phyloP scores from a whole-genome alignment of 2,888 invertebrate species.

The Morpho helenor region DNA sequence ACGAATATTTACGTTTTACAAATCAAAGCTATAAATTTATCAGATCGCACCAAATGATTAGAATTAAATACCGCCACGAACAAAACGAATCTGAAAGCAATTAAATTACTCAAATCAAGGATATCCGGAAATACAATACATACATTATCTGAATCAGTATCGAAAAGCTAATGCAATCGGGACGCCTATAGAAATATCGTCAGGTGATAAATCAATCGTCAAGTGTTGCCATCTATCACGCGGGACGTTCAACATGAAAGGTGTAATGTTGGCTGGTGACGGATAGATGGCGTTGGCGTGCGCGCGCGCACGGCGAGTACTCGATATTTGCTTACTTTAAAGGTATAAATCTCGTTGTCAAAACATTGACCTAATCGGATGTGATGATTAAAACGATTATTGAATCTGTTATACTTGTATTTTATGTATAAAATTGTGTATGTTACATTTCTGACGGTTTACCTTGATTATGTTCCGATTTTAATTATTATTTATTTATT shows the following conservation, averaged over 20 bases:
- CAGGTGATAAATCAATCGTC: conserved; percentile 58
- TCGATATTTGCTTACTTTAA: conserved; percentile 29
- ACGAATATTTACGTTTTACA: too few species aligned
- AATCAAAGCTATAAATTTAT: too few species aligned
- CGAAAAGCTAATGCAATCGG: conserved; percentile 17
- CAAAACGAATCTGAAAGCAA: too few species aligned
- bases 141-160: too few species aligned
- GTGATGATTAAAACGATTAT: conserved; percentile 24
- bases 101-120: too few species aligned
- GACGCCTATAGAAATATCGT: conserved; percentile 57
- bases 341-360: conserved; percentile 29
- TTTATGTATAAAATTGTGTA: too few species aligned
- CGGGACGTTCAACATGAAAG: conserved; percentile 49
- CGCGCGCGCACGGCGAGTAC: conserved; percentile 38
- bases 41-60: too few species aligned
- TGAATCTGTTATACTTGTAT: neutral
- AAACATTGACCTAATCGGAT: conserved; percentile 31
- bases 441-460: too few species aligned
- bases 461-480: too few species aligned
- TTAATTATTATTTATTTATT: too few species aligned
- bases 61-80: too few species aligned
- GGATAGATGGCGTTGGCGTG: conserved; percentile 65
- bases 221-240: conserved; percentile 70
- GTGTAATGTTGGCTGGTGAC: conserved; percentile 63
- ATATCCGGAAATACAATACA: too few species aligned